Conservation (phyloP, 2,797 vertebrate genomes). For the Harpagifer antarcticus region DNA sequence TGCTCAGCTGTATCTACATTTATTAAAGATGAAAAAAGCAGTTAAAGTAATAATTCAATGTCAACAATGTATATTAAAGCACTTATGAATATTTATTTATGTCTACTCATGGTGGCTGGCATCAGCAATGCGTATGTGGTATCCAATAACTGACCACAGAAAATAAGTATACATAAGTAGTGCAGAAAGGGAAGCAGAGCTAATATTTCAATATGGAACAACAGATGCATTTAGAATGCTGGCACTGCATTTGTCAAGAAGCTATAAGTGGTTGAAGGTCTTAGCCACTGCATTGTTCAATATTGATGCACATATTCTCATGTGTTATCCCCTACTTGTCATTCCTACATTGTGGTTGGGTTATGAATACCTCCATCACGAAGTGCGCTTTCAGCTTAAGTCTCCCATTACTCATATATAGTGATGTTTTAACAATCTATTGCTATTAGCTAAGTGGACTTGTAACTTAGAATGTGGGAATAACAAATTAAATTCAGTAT, state of each 20-base stretch:
- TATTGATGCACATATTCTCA: slow-evolving; percentile 15
- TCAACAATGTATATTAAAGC: slow-evolving; percentile 23
- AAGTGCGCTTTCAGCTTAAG: background rate
- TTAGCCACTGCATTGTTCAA: slow-evolving; percentile 11
- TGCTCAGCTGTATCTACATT: background rate
- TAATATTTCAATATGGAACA: slow-evolving; percentile 34
- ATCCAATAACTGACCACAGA: slow-evolving; percentile 40
- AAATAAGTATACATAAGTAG: slow-evolving; percentile 27
- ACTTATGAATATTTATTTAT: slow-evolving; percentile 39
- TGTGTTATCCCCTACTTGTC: slow-evolving; percentile 4
- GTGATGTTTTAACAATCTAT: background rate
- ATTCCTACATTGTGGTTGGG: background rate
- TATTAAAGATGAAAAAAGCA: slow-evolving; percentile 3
- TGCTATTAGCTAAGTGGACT: background rate
- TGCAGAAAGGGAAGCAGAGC: slow-evolving; percentile 2
- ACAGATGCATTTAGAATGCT: slow-evolving; percentile 25
- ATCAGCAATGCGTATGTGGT: slow-evolving; percentile 6
- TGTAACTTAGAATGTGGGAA: background rate
- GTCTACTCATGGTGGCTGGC: slow-evolving; percentile 23
- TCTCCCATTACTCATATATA: slow-evolving; percentile 1
- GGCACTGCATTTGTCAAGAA: slow-evolving; percentile 17
- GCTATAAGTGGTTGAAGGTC: slow-evolving; percentile 7
- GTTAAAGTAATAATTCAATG: slow-evolving; percentile 16
- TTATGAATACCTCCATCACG: slow-evolving; percentile 3
- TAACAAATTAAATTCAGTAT: background rate